These are phyloP conservation scores for Syrmaticus mikado DNA, from an alignment of 2,113 vertebrate species.

Conservation along the genomic window DNA sequence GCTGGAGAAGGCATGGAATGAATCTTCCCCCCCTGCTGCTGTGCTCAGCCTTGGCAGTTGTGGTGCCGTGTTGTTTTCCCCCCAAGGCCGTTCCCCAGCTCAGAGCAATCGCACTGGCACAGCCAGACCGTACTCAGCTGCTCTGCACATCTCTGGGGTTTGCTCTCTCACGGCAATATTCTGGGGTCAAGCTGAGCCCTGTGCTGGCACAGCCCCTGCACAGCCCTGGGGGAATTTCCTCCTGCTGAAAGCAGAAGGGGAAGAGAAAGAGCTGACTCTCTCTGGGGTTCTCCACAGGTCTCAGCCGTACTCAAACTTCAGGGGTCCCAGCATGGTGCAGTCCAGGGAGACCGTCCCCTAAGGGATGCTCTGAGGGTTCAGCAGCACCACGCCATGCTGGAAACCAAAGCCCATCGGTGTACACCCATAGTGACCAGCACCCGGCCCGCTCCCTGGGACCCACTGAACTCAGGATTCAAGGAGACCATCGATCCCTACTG, in stretches of 20 bases:
- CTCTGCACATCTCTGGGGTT: not conserved
- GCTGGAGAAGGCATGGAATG: not conserved
- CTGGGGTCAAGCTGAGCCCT: not conserved
- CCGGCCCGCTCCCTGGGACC: not conserved
- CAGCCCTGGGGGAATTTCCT: constrained; percentile 25
- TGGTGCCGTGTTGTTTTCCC: not conserved
- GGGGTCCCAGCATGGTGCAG: not conserved
- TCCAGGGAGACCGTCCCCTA: not conserved
- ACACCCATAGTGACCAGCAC: not conserved
- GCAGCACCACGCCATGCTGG: not conserved
- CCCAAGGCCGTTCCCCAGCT: constrained; percentile 14
- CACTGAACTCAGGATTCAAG: not conserved
- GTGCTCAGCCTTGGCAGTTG: constrained; percentile 44
- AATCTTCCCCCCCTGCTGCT: constrained; percentile 20
- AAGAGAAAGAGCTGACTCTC: constrained; percentile 58
- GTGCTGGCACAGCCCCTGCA: accelerated
- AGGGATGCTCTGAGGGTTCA: not conserved
- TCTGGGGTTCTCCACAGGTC: not conserved
- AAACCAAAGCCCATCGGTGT: not conserved
- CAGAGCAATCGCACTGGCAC: not conserved
- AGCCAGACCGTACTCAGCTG: not conserved
- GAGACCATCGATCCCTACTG: not conserved
- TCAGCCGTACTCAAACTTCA: not conserved
- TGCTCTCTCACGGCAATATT: not conserved
- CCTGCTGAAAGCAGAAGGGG: constrained; percentile 46